Evolutionary conservation across 2,797 vertebrate genomes (phyloP), one percentile per base, ranked within the genome.

Genomic region (Sciurus vulgaris): DNA sequence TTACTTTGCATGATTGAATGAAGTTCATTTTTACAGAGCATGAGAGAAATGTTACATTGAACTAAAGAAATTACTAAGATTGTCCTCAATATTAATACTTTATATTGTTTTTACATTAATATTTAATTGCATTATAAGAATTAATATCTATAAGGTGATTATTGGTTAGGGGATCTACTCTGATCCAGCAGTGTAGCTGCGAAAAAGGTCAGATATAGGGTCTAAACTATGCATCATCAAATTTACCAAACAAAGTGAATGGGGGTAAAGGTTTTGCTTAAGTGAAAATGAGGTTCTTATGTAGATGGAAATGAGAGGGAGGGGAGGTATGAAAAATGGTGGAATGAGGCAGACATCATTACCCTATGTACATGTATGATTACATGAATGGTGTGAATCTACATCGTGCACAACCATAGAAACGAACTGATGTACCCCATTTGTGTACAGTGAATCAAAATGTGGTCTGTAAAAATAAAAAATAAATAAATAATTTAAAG

Each of bases 21-120:
- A 97, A 81, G 41, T 86, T 98, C 61, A 97, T 79, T 98, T 98
- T 97, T 95, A 90, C 18, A 84, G 73, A 89, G 7, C 70, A 61
- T 91, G 59, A 70, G 59, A 88, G 51, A 63, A 89, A 73, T 41
- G 95, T 78, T 72, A 90, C 70, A 78, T 41, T 6, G 35, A 41
- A 78, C 86, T 69, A 30, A 91, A 84, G 30, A 79, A 59, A 28
- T n/a, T 47, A n/a, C 49, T 67, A 77, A 94, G 73, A 76, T 81
- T 78, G 18, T 86, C 35, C 7, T 63, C 30, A 87, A 56, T 94
- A 86, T 87, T 65, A 90, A 65, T 86, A 49, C 15, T 94, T 84
- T 49, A 1, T 88, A 73, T 73, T 59, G 69, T 70, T 88, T 94
- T 96, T 44, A 12, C 63, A 44, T 96, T 85, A 69, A 67, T 47